Evolutionary conservation across 2,797 vertebrate genomes (phyloP), one percentile per base, ranked within the genome.

Genomic region (Synaphobranchus kaupii): DNA sequence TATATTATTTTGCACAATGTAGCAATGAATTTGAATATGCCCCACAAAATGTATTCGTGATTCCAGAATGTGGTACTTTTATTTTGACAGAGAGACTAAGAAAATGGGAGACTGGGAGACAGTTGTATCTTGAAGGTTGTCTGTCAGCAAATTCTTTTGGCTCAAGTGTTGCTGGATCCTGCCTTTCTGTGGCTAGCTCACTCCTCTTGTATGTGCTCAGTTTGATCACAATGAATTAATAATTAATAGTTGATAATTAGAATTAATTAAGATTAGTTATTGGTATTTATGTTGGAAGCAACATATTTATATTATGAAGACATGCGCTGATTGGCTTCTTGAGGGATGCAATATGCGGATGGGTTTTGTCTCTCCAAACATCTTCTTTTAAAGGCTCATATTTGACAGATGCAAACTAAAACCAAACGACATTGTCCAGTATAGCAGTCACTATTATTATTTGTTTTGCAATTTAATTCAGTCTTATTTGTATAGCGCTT

Each of bases 111-210:
- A n/a, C 47, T 83, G 84, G 87, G 31, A 47, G 22, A 66, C n/a
- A 50, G 50, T 82, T 60, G 52, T 20, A 76, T 9, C 71, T 76
- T 25, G 31, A 90, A 66, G 34, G 39, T 78, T 82, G 76, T 48
- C 39, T 73, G 63, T 90, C 89, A 90, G 86, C 73, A 86, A n/a
- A 89, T 90, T 91, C 81, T 87, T 20, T 7, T 1, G n/a, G 86
- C 60, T 89, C 86, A 60, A 63, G 60, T 85, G 34, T 90, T 58
- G 47, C 56, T 9, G 84, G 82, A 28, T 50, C 34, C 39, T 7
- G 34, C 20, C 66, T 39, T 63, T 15, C 50, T 54, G 9, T 34
- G n/a, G 15, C 8, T 22, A 48, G 20, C 47, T 44, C 76, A 80
- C 15, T 39, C 39, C 1, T 80, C 44, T 20, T 48, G 2, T 9